Evolutionary conservation across 2,113 vertebrate genomes (phyloP), one percentile per base, ranked within the genome.

Genomic region (Cromileptes altivelis): DNA sequence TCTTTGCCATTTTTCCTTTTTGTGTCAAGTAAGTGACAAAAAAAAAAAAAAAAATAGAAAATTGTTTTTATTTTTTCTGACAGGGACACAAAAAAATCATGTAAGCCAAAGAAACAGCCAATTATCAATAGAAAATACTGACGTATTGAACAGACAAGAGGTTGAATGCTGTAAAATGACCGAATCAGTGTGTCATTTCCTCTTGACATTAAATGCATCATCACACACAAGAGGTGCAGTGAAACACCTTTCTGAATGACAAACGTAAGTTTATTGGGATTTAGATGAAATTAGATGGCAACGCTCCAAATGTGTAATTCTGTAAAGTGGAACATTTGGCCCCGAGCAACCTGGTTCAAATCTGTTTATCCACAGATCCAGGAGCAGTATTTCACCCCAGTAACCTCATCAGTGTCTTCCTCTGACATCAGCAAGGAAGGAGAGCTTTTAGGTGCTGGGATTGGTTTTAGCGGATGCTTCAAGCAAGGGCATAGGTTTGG

Each of bases 281-380:
- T 82, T 76, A 80, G 78, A 69, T 87, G n/a, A 65, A 78, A 79
- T 85, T 70, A 78, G 27, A 50, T 12, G 52, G 47, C 67, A 47
- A 18, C 65, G 42, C 70, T 67, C 8, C 45, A 49, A 67, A 61
- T 25, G 47, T 30, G 7, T 91, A 88, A 91, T 87, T 85, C 75
- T 85, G 61, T 85, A 60, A 83, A 79, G 60, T 70, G 64, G 70
- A 70, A 75, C 87, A 78, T 88, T 91, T 83, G 62, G 75, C 87
- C 79, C 58, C 68, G 0, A 60, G 82, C 65, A n/a, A 75, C 81
- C 74, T 23, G 76, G 14, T 76, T 78, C 4, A 80, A 89, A 91
- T 92, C 80, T 78, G 81, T 90, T 93, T 92, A 93, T 78, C 74
- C 65, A 72, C 67, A 23, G 82, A 82, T 62, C 76, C 68, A 18